phyloP scores from a whole-genome alignment of 2,888 invertebrate species.

The Drosophila picticornis region DNA sequence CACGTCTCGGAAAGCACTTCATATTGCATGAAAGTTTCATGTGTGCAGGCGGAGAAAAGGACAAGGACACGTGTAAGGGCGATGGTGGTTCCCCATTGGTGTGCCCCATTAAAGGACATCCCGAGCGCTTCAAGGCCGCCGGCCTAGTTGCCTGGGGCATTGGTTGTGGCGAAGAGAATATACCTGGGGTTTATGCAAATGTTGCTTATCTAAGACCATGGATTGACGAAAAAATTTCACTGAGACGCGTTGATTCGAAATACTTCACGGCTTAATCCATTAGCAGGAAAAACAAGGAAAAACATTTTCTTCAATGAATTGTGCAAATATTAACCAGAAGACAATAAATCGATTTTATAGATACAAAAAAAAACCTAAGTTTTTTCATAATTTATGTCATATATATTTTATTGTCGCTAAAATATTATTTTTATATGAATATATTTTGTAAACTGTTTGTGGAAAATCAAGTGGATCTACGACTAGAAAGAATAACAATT shows the following conservation, averaged over 20 bases:
- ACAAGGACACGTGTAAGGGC: conserved; percentile 90
- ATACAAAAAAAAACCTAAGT: neutral
- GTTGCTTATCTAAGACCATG: conserved; percentile 88
- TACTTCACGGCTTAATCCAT: conserved; percentile 65
- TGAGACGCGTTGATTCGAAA: conserved; percentile 53
- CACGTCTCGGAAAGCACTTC: conserved; percentile 89
- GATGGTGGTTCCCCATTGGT: conserved; percentile 93
- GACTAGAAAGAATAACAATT: neutral
- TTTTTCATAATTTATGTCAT: neutral
- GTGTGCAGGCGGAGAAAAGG: conserved; percentile 91
- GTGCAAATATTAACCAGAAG: neutral
- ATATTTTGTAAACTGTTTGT: neutral
- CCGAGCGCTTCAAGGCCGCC: conserved; percentile 78
- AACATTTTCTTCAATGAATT: neutral
- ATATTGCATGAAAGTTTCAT: conserved; percentile 89
- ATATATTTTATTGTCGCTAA: neutral
- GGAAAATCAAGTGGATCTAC: neutral
- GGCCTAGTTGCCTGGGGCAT: conserved; percentile 94
- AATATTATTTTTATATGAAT: neutral
- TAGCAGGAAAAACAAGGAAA: neutral
- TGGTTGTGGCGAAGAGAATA: conserved; percentile 89
- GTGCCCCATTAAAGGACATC: conserved; percentile 87
- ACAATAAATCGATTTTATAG: neutral
- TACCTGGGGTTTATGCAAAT: conserved; percentile 92
- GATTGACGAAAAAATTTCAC: conserved; percentile 88